phyloP scores from a whole-genome alignment of 2,113 vertebrate species.

The Malaclemys terrapin region DNA sequence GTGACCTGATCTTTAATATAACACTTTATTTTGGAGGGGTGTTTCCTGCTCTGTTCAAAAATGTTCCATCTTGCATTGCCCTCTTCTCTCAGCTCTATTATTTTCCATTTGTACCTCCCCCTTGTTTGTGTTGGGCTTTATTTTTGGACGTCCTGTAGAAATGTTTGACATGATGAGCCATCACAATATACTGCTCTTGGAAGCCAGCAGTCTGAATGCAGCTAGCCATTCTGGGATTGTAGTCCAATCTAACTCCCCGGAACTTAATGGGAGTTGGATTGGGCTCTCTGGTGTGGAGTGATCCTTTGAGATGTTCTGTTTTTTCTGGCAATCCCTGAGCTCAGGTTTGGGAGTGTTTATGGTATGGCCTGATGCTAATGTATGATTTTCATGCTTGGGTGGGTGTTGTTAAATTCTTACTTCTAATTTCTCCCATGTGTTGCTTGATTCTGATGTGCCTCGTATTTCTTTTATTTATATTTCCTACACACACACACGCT shows the following conservation, averaged over 20 bases:
- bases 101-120: slow-evolving; percentile 33
- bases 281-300: neutral
- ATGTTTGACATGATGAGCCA: slow-evolving; percentile 2
- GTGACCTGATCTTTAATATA: neutral
- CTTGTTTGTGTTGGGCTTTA: slow-evolving; percentile 42
- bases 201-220: slow-evolving; percentile 26
- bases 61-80: neutral
- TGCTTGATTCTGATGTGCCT: neutral
- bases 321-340: slow-evolving; percentile 19
- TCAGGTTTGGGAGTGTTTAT: slow-evolving; percentile 17
- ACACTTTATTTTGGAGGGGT: neutral
- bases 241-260: slow-evolving; percentile 23
- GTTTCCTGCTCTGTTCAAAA: slow-evolving; percentile 40
- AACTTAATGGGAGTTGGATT: neutral
- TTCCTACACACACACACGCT: neutral
- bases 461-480: neutral
- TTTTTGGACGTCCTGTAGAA: neutral
- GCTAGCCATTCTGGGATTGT: slow-evolving; percentile 10
- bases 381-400: neutral
- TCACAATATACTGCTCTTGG: neutral
- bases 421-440: neutral
- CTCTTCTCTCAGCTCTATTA: neutral
- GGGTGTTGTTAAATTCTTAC: neutral
- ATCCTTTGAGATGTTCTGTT: slow-evolving; percentile 43
- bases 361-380: neutral